phyloP scores from a whole-genome alignment of 2,888 invertebrate species.

The Theretra japonica region DNA sequence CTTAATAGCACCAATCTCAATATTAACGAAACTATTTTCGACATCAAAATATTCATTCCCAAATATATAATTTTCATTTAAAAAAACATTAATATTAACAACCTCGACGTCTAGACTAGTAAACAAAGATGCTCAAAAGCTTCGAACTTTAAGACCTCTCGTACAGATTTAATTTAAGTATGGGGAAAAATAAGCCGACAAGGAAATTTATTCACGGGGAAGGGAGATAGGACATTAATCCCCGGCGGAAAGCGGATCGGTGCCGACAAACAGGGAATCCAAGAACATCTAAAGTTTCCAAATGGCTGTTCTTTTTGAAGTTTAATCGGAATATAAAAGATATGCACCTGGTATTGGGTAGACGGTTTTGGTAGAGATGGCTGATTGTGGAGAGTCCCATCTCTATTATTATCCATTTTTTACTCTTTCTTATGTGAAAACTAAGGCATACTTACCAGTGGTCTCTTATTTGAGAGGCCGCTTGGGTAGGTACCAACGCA shows the following conservation, averaged over 20 bases:
- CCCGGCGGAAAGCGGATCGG: conserved; percentile 4
- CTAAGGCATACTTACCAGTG: too few species aligned
- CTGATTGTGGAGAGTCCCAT: too few species aligned
- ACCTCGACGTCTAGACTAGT: not conserved
- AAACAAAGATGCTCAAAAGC: not conserved
- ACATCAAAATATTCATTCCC: too few species aligned
- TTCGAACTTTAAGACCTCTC: not conserved
- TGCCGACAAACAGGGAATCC: conserved; percentile 9
- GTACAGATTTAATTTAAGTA: not conserved
- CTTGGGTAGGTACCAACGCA: too few species aligned
- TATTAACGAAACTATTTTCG: too few species aligned
- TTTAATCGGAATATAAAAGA: conserved; percentile 9
- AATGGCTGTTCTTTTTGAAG: conserved; percentile 11
- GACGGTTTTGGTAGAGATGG: not conserved
- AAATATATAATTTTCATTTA: too few species aligned
- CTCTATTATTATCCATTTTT: too few species aligned
- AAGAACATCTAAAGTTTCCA: not conserved
- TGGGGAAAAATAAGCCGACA: not conserved
- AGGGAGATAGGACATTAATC: conserved; percentile 18
- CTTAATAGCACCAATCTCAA: too few species aligned
- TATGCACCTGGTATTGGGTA: not conserved
- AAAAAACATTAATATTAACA: not conserved
- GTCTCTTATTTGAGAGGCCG: too few species aligned
- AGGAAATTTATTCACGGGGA: conserved; percentile 14
- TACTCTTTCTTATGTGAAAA: too few species aligned